Percentiles rank a stretch among this genome's conserved stretches.
Evolutionary conservation across 2,797 vertebrate genomes (phyloP).

Genomic region (Gobio occitaniae): DNA sequence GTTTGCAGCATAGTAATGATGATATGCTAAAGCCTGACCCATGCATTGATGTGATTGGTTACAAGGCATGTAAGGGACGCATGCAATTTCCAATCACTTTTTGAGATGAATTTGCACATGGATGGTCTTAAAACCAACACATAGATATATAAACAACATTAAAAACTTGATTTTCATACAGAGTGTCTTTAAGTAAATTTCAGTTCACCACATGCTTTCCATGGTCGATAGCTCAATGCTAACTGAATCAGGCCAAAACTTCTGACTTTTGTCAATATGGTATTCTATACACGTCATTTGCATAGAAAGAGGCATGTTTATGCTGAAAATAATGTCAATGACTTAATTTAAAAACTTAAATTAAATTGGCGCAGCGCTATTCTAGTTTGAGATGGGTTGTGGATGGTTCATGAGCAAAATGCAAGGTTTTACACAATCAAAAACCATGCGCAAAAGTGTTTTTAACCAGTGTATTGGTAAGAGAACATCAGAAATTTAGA

Average conservation of each 20-base stretch:
- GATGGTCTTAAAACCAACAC: too few relatives aligned
- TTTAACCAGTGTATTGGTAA: not conserved
- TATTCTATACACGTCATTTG: not conserved
- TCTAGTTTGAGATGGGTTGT: not conserved
- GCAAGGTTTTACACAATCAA: not conserved
- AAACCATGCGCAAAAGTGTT: not conserved
- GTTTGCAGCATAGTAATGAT: too few relatives aligned
- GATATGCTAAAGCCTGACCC: too few relatives aligned
- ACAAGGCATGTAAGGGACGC: too few relatives aligned
- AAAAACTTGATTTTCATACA: too few relatives aligned
- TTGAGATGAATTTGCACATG: too few relatives aligned
- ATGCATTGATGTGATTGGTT: too few relatives aligned
- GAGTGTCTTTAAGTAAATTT: not conserved
- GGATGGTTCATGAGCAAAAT: not conserved
- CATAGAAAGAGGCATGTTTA: not conserved
- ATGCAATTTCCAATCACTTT: too few relatives aligned
- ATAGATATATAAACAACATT: too few relatives aligned
- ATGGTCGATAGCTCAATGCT: not conserved
- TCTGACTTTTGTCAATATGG: not conserved
- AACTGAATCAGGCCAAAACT: not conserved
- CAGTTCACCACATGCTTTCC: not conserved
- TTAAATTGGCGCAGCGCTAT: not conserved
- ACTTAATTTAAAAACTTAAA: not conserved
- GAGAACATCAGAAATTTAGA: not conserved
- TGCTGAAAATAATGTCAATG: not conserved